Evolutionary conservation across 1,140 invertebrate genomes (phyloP).

Genomic region (Temnothorax longispinosus): DNA sequence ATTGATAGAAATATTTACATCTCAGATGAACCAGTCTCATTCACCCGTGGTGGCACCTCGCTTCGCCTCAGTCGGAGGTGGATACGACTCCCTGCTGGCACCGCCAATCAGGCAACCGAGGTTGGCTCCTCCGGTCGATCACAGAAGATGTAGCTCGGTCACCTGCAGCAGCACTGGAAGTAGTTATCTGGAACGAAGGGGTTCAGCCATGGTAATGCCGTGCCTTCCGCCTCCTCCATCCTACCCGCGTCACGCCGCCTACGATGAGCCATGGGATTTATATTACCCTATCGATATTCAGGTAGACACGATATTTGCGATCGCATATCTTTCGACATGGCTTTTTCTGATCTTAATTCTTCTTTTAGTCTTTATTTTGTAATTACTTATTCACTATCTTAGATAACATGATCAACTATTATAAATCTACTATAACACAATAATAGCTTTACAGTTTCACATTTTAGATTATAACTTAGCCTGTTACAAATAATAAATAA

Average conservation of each 20-base stretch:
- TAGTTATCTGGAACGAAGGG: constrained; percentile 92
- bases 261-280: constrained; percentile 87
- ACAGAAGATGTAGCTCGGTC: constrained; percentile 91
- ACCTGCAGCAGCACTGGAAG: constrained; percentile 93
- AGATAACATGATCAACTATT: neutral
- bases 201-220: constrained; percentile 91
- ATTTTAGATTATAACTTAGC: neutral
- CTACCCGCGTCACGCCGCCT: constrained; percentile 80
- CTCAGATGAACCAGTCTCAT: constrained; percentile 84
- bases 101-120: constrained; percentile 86
- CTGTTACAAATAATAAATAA: neutral
- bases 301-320: constrained; percentile 70
- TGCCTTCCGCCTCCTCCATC: constrained; percentile 87
- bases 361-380: neutral
- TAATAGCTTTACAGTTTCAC: neutral
- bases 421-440: neutral
- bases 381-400: neutral
- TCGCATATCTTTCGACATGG: neutral
- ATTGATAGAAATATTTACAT: constrained; percentile 36
- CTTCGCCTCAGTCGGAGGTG: constrained; percentile 90
- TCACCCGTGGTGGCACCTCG: constrained; percentile 84
- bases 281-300: constrained; percentile 92
- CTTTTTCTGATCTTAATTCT: neutral
- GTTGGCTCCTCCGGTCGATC: constrained; percentile 85
- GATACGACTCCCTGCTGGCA: constrained; percentile 89